phyloP scores from a whole-genome alignment of 2,888 invertebrate species.

The Drosophila barbarae region DNA sequence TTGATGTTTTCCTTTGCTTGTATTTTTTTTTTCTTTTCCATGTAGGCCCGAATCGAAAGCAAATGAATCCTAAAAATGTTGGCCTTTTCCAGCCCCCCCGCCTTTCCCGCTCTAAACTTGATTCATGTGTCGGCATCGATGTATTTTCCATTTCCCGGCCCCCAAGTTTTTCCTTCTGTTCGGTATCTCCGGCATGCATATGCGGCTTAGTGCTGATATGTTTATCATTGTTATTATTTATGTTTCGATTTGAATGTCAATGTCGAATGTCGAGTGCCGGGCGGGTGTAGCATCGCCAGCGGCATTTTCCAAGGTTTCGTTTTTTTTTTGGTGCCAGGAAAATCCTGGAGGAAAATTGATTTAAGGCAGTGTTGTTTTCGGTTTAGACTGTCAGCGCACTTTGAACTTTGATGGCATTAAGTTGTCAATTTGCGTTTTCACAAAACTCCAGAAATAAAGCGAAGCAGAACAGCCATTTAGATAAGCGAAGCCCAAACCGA shows the following conservation, averaged over 20 bases:
- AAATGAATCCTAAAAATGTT: constrained; percentile 70
- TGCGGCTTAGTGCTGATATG: constrained; percentile 66
- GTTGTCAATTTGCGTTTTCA: constrained; percentile 69
- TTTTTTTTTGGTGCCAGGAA: not conserved
- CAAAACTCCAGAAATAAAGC: not conserved
- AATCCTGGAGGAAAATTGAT: constrained; percentile 6
- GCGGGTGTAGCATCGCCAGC: constrained; percentile 20
- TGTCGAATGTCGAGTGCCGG: constrained; percentile 50
- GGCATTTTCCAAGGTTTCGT: constrained; percentile 19
- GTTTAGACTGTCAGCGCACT: constrained; percentile 52
- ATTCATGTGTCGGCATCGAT: constrained; percentile 49
- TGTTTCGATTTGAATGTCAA: constrained; percentile 76
- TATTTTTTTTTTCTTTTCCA: not conserved
- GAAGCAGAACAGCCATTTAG: not conserved
- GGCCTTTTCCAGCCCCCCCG: constrained; percentile 18
- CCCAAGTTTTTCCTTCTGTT: constrained; percentile 3
- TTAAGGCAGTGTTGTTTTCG: constrained; percentile 27
- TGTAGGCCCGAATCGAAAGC: constrained; percentile 49
- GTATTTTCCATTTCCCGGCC: constrained; percentile 16
- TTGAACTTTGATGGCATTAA: constrained; percentile 75
- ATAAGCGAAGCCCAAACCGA: not conserved
- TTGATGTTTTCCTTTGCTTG: constrained; percentile 48
- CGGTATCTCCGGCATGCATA: constrained; percentile 43
- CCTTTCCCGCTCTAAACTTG: constrained; percentile 28
- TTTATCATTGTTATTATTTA: constrained; percentile 76